Conservation (phyloP, 2,113 vertebrate genomes). For the Orientallactaga bullata region DNA sequence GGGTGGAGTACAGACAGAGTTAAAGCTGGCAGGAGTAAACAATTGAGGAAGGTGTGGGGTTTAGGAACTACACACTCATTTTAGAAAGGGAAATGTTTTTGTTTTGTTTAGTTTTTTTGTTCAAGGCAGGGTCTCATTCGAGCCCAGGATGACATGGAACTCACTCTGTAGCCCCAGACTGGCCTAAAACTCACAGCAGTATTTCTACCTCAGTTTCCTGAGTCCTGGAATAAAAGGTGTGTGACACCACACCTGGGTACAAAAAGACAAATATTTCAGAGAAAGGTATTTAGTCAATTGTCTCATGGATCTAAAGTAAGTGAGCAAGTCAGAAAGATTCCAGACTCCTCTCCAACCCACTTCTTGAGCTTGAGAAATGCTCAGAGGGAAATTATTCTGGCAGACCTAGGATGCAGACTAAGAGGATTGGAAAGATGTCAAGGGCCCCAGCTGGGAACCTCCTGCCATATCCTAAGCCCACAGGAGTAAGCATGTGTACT, state of each 20-base stretch:
- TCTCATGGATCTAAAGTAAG: neutral
- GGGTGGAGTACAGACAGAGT: neutral
- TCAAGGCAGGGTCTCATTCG: no score
- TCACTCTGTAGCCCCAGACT: no score
- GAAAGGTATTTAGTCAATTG: neutral
- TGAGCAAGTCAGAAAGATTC: slow-evolving; percentile 37
- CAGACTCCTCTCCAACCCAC: slow-evolving; percentile 13
- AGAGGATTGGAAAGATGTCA: slow-evolving; percentile 69
- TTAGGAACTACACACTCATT: slow-evolving; percentile 22
- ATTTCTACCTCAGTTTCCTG: no score
- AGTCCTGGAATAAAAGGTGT: no score
- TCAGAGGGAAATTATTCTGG: slow-evolving; percentile 47
- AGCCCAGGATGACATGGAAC: no score
- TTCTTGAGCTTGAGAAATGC: slow-evolving; percentile 25
- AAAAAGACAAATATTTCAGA: slow-evolving; percentile 44
- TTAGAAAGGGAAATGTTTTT: slow-evolving; percentile 46
- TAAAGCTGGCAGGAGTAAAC: slow-evolving; percentile 13
- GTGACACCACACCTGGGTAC: no score
- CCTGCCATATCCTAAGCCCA: slow-evolving; percentile 56
- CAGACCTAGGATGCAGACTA: slow-evolving; percentile 54
- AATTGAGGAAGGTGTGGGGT: neutral
- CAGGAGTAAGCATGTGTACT: slow-evolving; percentile 59
- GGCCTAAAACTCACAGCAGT: no score
- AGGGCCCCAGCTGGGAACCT: slow-evolving; percentile 66
- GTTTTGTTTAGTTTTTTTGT: no score